phyloP scores from a whole-genome alignment of 2,888 invertebrate genomes.

The Himalopsyche tibetana region DNA sequence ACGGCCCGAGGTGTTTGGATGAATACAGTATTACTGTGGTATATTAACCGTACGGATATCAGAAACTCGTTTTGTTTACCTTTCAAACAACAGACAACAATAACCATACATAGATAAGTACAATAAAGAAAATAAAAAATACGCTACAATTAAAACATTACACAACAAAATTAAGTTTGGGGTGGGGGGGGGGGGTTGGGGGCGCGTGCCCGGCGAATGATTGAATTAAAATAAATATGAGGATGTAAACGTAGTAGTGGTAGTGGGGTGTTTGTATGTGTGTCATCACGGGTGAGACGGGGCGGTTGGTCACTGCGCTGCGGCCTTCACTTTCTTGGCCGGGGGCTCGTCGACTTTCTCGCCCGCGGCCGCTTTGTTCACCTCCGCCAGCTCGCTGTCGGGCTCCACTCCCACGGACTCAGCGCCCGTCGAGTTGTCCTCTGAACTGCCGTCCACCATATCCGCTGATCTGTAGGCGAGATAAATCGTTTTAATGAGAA shows the following conservation, averaged over 20 bases:
- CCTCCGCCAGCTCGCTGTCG: slow-evolving; percentile 71
- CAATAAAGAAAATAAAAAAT: slow-evolving; percentile 30
- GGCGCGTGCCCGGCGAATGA: slow-evolving; percentile 67
- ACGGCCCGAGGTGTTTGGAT: no score
- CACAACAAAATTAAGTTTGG: slow-evolving; percentile 67
- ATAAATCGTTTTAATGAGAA: not conserved
- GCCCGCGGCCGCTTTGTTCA: slow-evolving; percentile 69
- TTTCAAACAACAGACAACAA: slow-evolving; percentile 12
- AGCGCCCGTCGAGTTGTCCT: slow-evolving; percentile 77
- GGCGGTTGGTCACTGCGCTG: slow-evolving; percentile 74
- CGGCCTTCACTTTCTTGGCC: slow-evolving; percentile 73
- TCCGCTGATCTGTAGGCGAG: slow-evolving; percentile 72
- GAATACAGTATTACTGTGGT: no score
- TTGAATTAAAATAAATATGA: slow-evolving; percentile 46
- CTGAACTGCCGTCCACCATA: slow-evolving; percentile 74
- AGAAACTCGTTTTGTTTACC: not conserved
- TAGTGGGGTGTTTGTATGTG: slow-evolving; percentile 52
- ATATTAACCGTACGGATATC: no score
- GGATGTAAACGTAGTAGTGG: slow-evolving; percentile 53
- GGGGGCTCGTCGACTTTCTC: slow-evolving; percentile 69
- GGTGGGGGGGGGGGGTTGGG: slow-evolving; percentile 71
- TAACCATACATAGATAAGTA: slow-evolving; percentile 34
- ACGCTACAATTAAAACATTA: slow-evolving; percentile 15
- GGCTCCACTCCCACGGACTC: slow-evolving; percentile 69
- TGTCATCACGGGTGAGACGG: slow-evolving; percentile 63